A percentile compares a stretch with the other conserved stretches of the same genome.
Evolutionary conservation across 2,113 vertebrate species (phyloP).

Genomic region (Marcusenius ussheri): DNA sequence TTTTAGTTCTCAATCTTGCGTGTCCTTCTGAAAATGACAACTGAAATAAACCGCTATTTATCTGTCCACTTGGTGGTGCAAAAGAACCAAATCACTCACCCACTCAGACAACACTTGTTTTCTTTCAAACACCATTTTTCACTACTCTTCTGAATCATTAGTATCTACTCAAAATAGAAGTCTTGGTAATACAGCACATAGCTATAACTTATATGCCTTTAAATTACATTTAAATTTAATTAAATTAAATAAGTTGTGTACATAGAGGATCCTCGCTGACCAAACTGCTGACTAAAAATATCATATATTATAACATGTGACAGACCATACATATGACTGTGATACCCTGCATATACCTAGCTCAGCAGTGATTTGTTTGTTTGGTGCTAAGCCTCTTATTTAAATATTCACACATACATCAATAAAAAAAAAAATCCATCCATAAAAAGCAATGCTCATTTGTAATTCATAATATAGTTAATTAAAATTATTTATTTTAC

Average conservation of each 20-base stretch:
- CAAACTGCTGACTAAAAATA: background rate
- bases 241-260: background rate
- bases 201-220: background rate
- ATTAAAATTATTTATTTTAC: background rate
- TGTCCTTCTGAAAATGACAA: background rate
- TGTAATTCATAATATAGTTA: background rate
- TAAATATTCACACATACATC: background rate
- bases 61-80: conserved; percentile 24
- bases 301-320: background rate
- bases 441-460: background rate
- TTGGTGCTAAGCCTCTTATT: background rate
- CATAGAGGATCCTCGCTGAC: background rate
- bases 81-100: conserved; percentile 10
- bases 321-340: background rate
- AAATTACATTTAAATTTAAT: background rate
- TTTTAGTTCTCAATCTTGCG: background rate
- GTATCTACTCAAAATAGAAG: background rate
- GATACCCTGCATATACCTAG: background rate
- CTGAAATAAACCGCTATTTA: background rate
- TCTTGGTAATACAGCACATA: background rate
- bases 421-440: background rate
- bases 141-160: background rate
- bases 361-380: background rate
- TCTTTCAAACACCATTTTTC: background rate
- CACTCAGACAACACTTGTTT: background rate